phyloP scores from a whole-genome alignment of 2,113 vertebrate genomes.

The Eulemur rufifrons region DNA sequence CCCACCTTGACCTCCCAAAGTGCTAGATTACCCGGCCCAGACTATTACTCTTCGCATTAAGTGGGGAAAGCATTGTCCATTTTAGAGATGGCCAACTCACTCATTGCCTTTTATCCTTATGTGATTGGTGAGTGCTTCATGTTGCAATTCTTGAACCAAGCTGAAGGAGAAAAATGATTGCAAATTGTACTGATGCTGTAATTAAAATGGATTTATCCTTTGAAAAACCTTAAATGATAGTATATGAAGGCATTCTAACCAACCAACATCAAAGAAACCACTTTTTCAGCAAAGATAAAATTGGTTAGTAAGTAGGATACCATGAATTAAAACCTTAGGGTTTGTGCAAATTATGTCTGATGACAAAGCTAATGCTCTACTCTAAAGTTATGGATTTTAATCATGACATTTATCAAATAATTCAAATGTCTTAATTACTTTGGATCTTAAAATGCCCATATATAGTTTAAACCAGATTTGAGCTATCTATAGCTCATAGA shows the following conservation, averaged over 20 bases:
- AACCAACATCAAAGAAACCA: constrained; percentile 36
- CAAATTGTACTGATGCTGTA: constrained; percentile 2
- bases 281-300: constrained; percentile 51
- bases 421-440: background rate
- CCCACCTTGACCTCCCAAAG: no score
- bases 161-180: constrained; percentile 15
- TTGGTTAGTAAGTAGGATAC: constrained; percentile 7
- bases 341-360: background rate
- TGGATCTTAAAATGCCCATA: constrained; percentile 14
- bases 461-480: background rate
- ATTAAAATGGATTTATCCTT: constrained; percentile 12
- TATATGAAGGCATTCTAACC: constrained; percentile 19
- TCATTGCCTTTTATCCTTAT: background rate
- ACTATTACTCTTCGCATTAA: background rate
- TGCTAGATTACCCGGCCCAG: background rate
- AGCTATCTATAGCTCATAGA: background rate
- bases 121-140: constrained; percentile 3
- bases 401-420: background rate
- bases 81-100: background rate
- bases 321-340: background rate
- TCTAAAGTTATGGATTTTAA: background rate
- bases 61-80: background rate
- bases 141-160: constrained; percentile 35
- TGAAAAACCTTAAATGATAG: constrained; percentile 36
- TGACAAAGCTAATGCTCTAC: background rate